Conservation (phyloP, 2,113 vertebrate species). For the Cygnus atratus region DNA sequence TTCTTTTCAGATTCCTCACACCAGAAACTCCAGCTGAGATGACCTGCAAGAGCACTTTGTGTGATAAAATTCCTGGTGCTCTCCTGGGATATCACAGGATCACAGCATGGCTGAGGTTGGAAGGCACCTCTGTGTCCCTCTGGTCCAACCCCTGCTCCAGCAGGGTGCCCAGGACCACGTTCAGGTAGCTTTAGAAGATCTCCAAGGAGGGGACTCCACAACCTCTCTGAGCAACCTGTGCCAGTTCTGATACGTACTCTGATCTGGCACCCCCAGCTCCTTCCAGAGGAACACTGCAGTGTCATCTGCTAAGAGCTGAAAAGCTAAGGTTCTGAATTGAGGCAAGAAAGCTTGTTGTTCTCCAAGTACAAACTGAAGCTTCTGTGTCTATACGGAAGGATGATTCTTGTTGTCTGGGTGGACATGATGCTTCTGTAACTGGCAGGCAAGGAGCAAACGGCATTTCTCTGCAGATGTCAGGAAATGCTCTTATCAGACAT, state of each 20-base stretch:
- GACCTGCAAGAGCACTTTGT: background rate
- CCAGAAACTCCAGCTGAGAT: background rate
- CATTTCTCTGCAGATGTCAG: background rate
- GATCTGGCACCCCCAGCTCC: background rate
- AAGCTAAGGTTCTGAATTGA: background rate
- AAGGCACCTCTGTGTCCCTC: background rate
- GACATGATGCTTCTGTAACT: background rate
- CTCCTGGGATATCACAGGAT: background rate
- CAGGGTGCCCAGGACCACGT: background rate
- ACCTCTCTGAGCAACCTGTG: no score
- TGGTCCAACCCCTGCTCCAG: background rate
- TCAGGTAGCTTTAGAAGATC: background rate
- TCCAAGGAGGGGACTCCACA: background rate
- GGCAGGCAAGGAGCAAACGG: background rate
- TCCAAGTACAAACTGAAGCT: background rate
- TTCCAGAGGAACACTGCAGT: background rate
- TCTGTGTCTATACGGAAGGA: background rate
- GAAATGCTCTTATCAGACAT: background rate
- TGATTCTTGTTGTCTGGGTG: background rate
- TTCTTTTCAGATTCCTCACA: background rate
- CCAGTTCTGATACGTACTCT: background rate
- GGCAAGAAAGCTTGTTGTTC: background rate
- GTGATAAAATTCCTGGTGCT: background rate
- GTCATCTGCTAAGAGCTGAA: background rate
- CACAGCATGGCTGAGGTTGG: background rate